Percentiles rank a stretch among this genome's conserved stretches.
Conservation (phyloP, 2,113 vertebrate species). For the Jaculus jaculus region DNA sequence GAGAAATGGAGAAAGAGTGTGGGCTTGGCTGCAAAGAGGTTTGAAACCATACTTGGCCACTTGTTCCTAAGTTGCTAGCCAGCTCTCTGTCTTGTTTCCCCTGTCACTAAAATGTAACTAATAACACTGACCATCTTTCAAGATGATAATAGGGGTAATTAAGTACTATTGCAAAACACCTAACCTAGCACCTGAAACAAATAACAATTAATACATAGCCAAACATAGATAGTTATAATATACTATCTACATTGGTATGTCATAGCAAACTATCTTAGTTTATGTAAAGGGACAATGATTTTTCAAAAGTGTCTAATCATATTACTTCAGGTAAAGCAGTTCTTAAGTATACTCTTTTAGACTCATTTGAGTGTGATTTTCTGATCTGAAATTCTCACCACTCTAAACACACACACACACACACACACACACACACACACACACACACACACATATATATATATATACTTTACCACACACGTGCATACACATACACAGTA, state of each 20-base stretch:
- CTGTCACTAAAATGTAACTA: conserved; percentile 11
- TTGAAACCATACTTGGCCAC: neutral
- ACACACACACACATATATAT: neutral
- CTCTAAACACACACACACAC: neutral
- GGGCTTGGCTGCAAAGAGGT: neutral
- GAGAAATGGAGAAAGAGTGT: neutral
- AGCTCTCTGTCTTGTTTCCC: neutral
- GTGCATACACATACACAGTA: neutral
- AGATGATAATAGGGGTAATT: neutral
- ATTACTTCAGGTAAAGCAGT: neutral
- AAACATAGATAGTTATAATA: neutral
- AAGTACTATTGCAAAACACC: neutral
- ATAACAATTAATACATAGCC: neutral
- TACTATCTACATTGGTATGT: neutral
- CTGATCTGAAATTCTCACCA: neutral
- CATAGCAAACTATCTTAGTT: neutral
- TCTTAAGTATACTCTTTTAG: neutral
- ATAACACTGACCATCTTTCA: neutral
- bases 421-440: neutral
- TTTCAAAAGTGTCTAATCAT: neutral
- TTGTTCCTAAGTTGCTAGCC: neutral
- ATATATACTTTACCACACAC: neutral
- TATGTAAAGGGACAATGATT: neutral
- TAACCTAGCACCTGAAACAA: neutral
- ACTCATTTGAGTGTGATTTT: conserved; percentile 1